Conservation (phyloP, 2,888 invertebrate genomes). For the Syritta pipiens region DNA sequence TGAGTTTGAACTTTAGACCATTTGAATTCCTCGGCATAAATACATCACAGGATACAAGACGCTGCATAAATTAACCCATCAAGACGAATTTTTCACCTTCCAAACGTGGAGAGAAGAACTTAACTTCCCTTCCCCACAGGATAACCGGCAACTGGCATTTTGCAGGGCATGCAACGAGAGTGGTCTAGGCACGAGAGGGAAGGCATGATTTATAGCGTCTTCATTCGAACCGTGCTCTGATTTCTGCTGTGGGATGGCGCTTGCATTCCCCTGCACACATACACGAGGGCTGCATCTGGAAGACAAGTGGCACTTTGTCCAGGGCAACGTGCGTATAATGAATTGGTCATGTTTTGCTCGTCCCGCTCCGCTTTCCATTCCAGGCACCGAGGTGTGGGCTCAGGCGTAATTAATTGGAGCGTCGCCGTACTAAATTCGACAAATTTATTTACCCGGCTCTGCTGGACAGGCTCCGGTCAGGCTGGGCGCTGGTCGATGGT, state of each 20-base stretch:
- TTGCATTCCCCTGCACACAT: conserved; percentile 5
- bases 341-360: conserved; percentile 56
- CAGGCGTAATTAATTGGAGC: conserved; percentile 64
- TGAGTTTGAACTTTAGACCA: conserved; percentile 13
- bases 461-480: conserved; percentile 11
- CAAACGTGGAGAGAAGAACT: background rate
- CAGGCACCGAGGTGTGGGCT: conserved; percentile 52
- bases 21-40: conserved; percentile 31
- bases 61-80: conserved; percentile 54
- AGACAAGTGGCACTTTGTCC: conserved; percentile 67
- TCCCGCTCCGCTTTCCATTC: conserved; percentile 21
- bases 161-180: too few relatives aligned
- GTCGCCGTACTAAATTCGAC: conserved; percentile 62
- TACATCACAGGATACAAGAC: conserved; percentile 51
- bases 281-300: conserved; percentile 23
- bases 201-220: conserved; percentile 54
- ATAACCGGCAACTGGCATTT: too few relatives aligned
- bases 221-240: conserved; percentile 29
- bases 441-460: conserved; percentile 57
- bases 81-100: conserved; percentile 22
- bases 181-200: too few relatives aligned
- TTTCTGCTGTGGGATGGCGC: conserved; percentile 42
- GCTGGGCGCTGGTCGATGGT: too few relatives aligned
- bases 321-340: conserved; percentile 59
- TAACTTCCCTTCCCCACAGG: too few relatives aligned